A percentile compares a stretch with the other conserved stretches of the same genome.
Evolutionary conservation across 2,888 invertebrate genomes (phyloP).

Genomic region (Polyommatus iphigenia): DNA sequence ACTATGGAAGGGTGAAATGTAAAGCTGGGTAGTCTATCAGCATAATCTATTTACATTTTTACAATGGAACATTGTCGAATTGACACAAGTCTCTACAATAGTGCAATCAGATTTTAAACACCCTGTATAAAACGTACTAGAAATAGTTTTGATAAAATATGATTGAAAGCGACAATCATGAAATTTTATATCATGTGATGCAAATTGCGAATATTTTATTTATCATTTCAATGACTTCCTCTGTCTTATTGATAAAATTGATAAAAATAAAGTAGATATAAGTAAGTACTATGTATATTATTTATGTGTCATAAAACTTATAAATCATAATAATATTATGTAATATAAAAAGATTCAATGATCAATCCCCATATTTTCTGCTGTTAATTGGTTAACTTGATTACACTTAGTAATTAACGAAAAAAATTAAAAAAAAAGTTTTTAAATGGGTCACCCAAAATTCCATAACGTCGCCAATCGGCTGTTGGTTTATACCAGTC

Average conservation of each 20-base stretch:
- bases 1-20: slow-evolving; percentile 4
- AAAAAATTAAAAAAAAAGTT: background rate
- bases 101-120: background rate
- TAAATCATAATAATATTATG: too few relatives aligned
- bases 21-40: slow-evolving; percentile 19
- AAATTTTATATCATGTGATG: background rate
- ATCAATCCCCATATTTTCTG: background rate
- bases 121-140: background rate
- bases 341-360: background rate
- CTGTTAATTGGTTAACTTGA: background rate
- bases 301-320: too few relatives aligned
- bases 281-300: too few relatives aligned
- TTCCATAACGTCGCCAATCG: slow-evolving; percentile 11
- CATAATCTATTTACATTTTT: slow-evolving; percentile 24
- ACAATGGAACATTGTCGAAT: background rate
- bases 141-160: background rate
- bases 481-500: slow-evolving; percentile 33
- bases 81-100: background rate
- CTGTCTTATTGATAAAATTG: background rate
- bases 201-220: background rate
- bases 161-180: background rate
- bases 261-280: background rate
- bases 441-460: background rate
- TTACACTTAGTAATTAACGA: background rate
- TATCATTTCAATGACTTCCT: background rate